A percentile compares a stretch with the other conserved stretches of the same genome.
phyloP scores from a whole-genome alignment of 2,888 invertebrate species.

The Drosophila mettleri region DNA sequence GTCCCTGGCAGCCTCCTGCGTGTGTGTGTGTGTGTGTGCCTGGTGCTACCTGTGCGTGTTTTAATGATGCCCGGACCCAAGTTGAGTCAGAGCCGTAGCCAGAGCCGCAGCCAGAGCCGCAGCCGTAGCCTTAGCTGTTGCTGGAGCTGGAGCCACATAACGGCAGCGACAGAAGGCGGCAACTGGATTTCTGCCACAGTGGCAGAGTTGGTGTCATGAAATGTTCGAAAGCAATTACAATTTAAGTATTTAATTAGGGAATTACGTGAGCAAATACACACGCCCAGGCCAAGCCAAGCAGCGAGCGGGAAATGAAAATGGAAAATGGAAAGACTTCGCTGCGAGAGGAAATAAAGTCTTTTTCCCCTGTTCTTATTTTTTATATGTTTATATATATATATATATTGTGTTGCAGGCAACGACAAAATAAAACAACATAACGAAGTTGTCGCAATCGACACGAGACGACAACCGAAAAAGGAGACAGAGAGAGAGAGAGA shows the following conservation, averaged over 20 bases:
- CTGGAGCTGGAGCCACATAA: slow-evolving; percentile 12
- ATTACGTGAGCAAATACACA: slow-evolving; percentile 72
- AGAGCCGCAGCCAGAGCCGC: not conserved
- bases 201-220: slow-evolving; percentile 47
- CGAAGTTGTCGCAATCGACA: slow-evolving; percentile 62
- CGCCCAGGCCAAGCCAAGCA: slow-evolving; percentile 10
- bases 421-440: slow-evolving; percentile 58
- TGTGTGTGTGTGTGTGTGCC: slow-evolving; percentile 20
- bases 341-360: slow-evolving; percentile 9
- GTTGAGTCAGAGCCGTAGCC: slow-evolving; percentile 19
- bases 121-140: not conserved
- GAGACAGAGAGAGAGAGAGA: not conserved
- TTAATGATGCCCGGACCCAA: slow-evolving; percentile 59
- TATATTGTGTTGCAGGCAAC: slow-evolving; percentile 4
- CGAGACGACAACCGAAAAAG: slow-evolving; percentile 17
- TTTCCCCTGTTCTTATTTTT: not conserved
- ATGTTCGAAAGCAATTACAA: slow-evolving; percentile 80
- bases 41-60: slow-evolving; percentile 45
- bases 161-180: slow-evolving; percentile 14
- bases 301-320: not conserved
- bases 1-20: slow-evolving; percentile 13
- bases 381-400: not conserved
- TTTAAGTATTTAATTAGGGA: slow-evolving; percentile 81
- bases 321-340: not conserved
- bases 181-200: slow-evolving; percentile 11